phyloP scores from a whole-genome alignment of 2,113 vertebrate genomes.

The Rhegmatorhina hoffmannsi region DNA sequence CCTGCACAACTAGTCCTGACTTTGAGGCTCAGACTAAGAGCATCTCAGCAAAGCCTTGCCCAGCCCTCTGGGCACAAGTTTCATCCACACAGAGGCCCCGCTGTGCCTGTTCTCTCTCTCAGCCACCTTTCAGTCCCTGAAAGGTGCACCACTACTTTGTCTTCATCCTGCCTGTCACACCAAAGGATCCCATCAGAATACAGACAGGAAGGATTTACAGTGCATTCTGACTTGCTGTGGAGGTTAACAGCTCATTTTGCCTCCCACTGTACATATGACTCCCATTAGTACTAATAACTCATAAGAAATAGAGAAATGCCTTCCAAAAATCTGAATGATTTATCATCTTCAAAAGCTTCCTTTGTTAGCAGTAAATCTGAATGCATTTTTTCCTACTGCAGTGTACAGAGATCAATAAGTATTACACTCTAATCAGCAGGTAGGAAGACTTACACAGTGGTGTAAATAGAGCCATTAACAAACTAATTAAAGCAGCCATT shows the following conservation, averaged over 20 bases:
- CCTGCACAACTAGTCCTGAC: neutral
- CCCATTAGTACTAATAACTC: neutral
- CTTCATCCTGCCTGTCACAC: neutral
- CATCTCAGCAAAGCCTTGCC: neutral
- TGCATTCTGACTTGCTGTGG: neutral
- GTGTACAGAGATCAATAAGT: neutral
- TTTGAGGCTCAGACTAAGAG: neutral
- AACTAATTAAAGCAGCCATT: constrained; percentile 33
- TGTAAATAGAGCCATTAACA: constrained; percentile 17
- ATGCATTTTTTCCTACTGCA: neutral
- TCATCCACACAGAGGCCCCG: neutral
- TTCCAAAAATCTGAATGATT: neutral
- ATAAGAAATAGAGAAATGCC: neutral
- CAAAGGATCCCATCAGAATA: neutral
- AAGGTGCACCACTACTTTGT: neutral
- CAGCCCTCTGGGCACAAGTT: neutral
- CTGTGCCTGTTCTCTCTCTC: neutral
- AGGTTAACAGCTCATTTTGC: neutral
- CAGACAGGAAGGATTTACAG: neutral
- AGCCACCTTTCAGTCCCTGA: neutral
- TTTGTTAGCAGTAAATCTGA: neutral
- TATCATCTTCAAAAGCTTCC: neutral
- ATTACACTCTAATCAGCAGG: neutral
- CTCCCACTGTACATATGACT: neutral
- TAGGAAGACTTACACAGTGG: neutral